phyloP scores from a whole-genome alignment of 2,113 vertebrate genomes.

The Carassius auratus region DNA sequence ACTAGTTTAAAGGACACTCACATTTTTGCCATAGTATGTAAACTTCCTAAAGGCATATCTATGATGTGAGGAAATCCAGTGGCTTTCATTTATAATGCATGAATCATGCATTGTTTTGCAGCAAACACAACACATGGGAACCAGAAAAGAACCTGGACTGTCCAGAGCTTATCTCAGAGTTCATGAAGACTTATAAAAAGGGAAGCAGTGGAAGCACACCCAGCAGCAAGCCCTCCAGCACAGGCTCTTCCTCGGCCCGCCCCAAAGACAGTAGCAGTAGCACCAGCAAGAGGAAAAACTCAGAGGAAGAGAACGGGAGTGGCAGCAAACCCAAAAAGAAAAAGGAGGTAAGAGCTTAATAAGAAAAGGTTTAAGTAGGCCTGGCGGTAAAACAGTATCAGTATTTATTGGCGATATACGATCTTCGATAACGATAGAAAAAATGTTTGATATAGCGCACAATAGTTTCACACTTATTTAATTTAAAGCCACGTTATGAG shows the following conservation, averaged over 20 bases:
- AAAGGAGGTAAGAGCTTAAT: conserved; percentile 80
- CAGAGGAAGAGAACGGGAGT: conserved; percentile 80
- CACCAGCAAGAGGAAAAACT: conserved; percentile 78
- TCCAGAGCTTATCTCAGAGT: conserved; percentile 91
- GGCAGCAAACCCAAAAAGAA: conserved; percentile 89
- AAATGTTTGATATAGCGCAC: no score
- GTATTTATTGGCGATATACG: no score
- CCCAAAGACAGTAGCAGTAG: conserved; percentile 66
- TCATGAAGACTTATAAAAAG: conserved; percentile 96
- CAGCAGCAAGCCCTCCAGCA: conserved; percentile 64
- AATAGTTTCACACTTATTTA: not conserved
- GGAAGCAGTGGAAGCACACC: conserved; percentile 78
- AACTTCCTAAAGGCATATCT: not conserved
- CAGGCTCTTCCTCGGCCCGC: conserved; percentile 57
- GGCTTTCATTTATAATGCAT: not conserved
- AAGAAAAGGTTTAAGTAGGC: not conserved
- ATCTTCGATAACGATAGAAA: no score
- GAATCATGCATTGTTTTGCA: conserved; percentile 61
- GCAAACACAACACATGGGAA: conserved; percentile 97
- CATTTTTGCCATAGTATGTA: not conserved
- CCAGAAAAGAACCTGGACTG: conserved; percentile 97
- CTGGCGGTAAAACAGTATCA: no score
- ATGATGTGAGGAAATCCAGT: conserved; percentile 11
- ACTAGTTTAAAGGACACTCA: not conserved
- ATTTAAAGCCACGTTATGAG: no score